Evolutionary conservation across 2,888 invertebrate species (phyloP), one percentile per base, ranked within the genome.

Genomic region (Vesta saturnalis): DNA sequence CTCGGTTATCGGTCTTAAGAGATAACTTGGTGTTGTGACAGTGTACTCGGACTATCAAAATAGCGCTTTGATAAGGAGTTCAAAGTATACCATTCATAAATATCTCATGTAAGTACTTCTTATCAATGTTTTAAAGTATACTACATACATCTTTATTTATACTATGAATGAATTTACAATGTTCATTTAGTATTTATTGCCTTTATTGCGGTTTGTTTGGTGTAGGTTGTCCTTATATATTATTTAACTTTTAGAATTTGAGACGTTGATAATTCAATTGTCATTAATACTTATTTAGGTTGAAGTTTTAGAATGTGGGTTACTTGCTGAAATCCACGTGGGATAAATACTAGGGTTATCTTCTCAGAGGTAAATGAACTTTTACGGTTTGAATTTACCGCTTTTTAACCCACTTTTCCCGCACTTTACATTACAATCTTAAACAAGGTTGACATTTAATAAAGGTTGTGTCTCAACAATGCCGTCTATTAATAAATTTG

Each of bases 41-140:
- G 62, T 65, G 57, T 22, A 58, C 30, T 22, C 21, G 49, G 49
- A 55, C 15, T 60, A 61, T 69, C 54, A 43, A 18, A 49, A 54
- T 46, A 65, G 35, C 60, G 54, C 52, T 54, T 66, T 59, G 63
- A 70, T 61, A 70, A 69, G 47, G 60, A 69, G 66, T 67, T 69
- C 58, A 60, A 60, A 71, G 61, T 59, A 43, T 52, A 61, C 47
- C 47, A 18, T 49, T 18, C 8, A 6, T 30, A 6, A 30, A 1
- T 49, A 49, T 16, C 60, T 15, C 54, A 54, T 35, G 30, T 61
- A 47, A 54, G 19, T 52, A 52, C 19, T 18, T 52, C 1, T 52
- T 39, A 39, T 39, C 39, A n/a, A 5, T 23, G 8, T 8, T 23
- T 23, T 23, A 23, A 5, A 5, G 8, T 5, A 23, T 5, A 39